Conservation (phyloP, 2,888 invertebrate species). For the Panzeria rudis region DNA sequence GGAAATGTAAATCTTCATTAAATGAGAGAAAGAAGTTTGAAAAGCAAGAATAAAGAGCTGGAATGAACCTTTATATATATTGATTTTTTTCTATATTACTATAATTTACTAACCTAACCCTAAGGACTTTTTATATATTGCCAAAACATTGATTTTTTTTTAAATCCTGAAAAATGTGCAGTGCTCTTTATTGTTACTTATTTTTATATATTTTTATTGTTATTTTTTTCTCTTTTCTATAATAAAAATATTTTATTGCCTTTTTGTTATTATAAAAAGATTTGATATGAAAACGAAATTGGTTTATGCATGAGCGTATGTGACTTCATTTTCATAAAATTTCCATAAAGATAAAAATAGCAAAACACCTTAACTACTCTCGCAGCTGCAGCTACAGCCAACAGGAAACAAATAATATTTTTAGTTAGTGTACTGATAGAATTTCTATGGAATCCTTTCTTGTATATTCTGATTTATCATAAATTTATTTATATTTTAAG, state of each 20-base stretch:
- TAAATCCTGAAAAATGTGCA: too few species aligned
- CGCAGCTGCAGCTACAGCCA: background rate
- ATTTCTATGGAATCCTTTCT: background rate
- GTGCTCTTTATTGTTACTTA: background rate
- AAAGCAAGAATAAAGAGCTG: too few species aligned
- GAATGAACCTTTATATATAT: too few species aligned
- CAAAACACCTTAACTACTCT: background rate
- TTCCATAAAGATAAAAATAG: conserved; percentile 20
- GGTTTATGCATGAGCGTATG: conserved; percentile 10
- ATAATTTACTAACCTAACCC: too few species aligned
- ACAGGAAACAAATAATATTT: background rate
- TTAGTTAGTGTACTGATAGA: background rate
- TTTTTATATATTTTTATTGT: background rate
- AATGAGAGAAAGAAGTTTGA: too few species aligned
- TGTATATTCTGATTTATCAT: background rate
- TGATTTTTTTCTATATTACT: too few species aligned
- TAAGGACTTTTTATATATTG: too few species aligned
- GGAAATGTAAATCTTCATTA: too few species aligned
- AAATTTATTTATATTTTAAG: background rate
- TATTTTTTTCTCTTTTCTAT: background rate
- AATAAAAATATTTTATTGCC: background rate
- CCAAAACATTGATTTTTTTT: too few species aligned
- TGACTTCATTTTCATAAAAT: conserved; percentile 5
- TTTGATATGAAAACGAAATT: background rate
- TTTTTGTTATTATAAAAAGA: background rate